Conservation (phyloP, 2,113 vertebrate genomes). For the Phalacrocorax carbo region DNA sequence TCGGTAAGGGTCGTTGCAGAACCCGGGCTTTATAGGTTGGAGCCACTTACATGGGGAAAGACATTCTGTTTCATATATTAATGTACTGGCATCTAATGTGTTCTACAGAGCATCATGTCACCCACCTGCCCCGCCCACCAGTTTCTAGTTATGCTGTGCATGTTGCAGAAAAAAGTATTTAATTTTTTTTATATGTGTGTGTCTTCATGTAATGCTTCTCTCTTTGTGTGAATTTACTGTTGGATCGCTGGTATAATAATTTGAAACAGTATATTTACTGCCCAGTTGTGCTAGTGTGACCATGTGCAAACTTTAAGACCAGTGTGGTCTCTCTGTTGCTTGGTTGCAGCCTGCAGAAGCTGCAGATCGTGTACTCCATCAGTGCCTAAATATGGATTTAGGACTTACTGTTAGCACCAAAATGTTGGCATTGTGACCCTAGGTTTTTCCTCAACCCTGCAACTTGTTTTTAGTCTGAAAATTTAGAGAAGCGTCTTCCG, state of each 20-base stretch:
- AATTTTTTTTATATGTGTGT: not conserved
- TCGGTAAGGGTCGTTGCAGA: not conserved
- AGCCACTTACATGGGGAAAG: not conserved
- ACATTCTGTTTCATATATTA: not conserved
- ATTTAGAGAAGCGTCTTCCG: not conserved
- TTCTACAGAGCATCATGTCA: not conserved
- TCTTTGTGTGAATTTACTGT: not conserved
- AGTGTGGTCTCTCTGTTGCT: too few species aligned
- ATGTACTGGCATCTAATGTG: not conserved
- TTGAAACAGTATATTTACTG: not conserved
- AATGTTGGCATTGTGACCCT: not conserved
- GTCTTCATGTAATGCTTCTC: not conserved
- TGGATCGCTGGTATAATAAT: not conserved
- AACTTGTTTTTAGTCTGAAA: not conserved
- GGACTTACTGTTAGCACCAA: not conserved
- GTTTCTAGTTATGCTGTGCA: not conserved
- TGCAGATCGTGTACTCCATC: not conserved
- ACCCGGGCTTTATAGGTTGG: not conserved
- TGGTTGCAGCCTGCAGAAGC: not conserved
- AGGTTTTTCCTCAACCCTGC: not conserved
- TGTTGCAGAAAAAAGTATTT: not conserved
- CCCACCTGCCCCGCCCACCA: too few species aligned
- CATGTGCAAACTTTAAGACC: too few species aligned
- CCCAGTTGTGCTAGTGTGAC: accelerated
- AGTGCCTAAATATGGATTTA: not conserved